Evolutionary conservation across 1,140 invertebrate species (phyloP).

Genomic region (Drosophila leontia): DNA sequence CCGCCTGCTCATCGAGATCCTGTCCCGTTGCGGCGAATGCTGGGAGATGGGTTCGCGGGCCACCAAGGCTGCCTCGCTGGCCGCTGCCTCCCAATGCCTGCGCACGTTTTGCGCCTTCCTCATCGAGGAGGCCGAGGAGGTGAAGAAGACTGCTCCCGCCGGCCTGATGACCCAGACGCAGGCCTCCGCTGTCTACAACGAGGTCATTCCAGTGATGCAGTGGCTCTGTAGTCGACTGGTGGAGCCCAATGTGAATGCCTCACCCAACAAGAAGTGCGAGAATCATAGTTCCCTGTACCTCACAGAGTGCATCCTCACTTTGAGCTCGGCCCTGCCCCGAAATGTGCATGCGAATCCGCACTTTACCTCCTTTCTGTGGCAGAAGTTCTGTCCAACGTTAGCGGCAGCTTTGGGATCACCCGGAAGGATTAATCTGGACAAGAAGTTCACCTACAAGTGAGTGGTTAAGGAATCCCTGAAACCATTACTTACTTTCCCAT

Average conservation of each 20-base stretch:
- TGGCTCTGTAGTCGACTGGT: constrained; percentile 94
- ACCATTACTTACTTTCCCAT: not conserved
- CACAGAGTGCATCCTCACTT: constrained; percentile 93
- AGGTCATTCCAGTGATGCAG: constrained; percentile 95
- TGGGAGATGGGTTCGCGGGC: constrained; percentile 91
- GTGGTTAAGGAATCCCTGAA: not conserved
- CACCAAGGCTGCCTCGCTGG: constrained; percentile 92
- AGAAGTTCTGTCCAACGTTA: constrained; percentile 95
- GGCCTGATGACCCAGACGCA: constrained; percentile 85
- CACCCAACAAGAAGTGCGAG: constrained; percentile 86
- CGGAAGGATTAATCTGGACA: constrained; percentile 85
- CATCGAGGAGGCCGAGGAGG: constrained; percentile 84
- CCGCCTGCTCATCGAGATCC: constrained; percentile 90
- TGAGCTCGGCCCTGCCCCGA: constrained; percentile 92
- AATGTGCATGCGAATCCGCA: constrained; percentile 92
- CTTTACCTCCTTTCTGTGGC: constrained; percentile 95
- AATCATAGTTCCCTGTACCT: constrained; percentile 90
- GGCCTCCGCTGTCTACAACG: constrained; percentile 94
- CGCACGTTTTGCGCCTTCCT: constrained; percentile 93
- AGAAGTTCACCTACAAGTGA: constrained; percentile 85
- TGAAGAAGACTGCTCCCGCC: constrained; percentile 81
- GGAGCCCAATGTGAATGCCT: constrained; percentile 87
- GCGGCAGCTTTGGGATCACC: constrained; percentile 94
- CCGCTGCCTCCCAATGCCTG: constrained; percentile 92
- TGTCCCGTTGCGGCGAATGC: constrained; percentile 90